phyloP scores from a whole-genome alignment of 2,797 vertebrate species.

The Fundulus diaphanus region DNA sequence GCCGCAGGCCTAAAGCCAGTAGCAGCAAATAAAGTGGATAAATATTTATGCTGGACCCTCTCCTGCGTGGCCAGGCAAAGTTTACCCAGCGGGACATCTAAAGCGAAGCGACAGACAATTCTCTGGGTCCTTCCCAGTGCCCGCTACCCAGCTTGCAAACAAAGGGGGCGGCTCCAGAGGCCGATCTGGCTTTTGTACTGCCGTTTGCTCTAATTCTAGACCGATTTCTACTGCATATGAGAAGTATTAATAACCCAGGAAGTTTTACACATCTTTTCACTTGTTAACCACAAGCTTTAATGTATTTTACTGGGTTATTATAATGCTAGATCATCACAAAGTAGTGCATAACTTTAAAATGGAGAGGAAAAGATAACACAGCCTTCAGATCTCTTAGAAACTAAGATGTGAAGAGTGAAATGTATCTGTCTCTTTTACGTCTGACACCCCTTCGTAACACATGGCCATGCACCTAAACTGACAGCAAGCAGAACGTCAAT shows the following conservation, averaged over 20 bases:
- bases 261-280: too few relatives aligned
- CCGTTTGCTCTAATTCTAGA: conserved; percentile 47
- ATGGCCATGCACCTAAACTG: too few relatives aligned
- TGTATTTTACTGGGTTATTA: background rate
- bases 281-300: too few relatives aligned
- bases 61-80: conserved; percentile 23
- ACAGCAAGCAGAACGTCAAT: too few relatives aligned
- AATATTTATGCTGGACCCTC: conserved; percentile 46
- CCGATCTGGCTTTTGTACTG: conserved; percentile 53
- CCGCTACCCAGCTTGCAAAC: conserved; percentile 14
- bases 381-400: too few relatives aligned
- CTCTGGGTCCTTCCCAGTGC: conserved; percentile 24
- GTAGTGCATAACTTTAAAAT: background rate
- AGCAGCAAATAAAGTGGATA: conserved; percentile 55
- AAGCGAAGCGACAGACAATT: conserved; percentile 33
- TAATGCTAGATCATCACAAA: background rate
- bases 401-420: too few relatives aligned
- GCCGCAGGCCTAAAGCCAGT: conserved; percentile 37
- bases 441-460: too few relatives aligned
- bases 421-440: too few relatives aligned
- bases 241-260: background rate
- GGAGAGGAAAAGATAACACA: background rate
- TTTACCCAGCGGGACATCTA: conserved; percentile 47
- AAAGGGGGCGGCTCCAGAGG: conserved; percentile 22
- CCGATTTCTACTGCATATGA: conserved; percentile 6